These are phyloP conservation scores for Drosophila pandora DNA, from an alignment of 1,140 invertebrate species.

Conservation along the genomic window DNA sequence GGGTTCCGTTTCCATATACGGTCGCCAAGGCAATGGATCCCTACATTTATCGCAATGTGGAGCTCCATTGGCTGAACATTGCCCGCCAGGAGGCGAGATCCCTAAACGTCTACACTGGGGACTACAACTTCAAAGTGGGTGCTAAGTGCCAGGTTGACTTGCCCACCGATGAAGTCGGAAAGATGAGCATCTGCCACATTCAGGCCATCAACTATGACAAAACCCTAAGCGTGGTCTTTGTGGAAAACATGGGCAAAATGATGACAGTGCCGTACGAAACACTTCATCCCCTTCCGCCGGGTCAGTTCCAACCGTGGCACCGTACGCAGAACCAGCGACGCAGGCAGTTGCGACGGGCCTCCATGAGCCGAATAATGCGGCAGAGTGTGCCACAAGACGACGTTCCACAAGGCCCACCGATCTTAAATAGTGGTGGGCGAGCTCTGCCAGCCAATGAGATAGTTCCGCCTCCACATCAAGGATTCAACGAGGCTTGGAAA, in stretches of 20 bases:
- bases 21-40: constrained; percentile 94
- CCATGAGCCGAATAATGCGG: not conserved
- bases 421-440: not conserved
- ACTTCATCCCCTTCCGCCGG: constrained; percentile 35
- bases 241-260: constrained; percentile 90
- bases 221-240: constrained; percentile 89
- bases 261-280: constrained; percentile 39
- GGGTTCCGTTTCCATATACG: constrained; percentile 94
- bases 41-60: constrained; percentile 93
- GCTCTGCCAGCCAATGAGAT: not conserved
- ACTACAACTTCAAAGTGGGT: constrained; percentile 86
- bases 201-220: constrained; percentile 89
- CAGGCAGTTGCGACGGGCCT: not conserved
- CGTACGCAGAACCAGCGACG: too few species aligned
- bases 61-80: constrained; percentile 93
- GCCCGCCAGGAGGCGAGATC: constrained; percentile 85
- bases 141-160: constrained; percentile 90
- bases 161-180: constrained; percentile 83
- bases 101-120: constrained; percentile 85
- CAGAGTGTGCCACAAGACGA: not conserved
- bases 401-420: not conserved
- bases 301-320: constrained; percentile 23
- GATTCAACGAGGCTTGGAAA: not conserved
- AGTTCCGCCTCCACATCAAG: not conserved
- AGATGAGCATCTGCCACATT: constrained; percentile 88